Percentiles rank a stretch among this genome's conserved stretches.
Conservation (phyloP, 2,113 vertebrate species). For the Lycocorax pyrrhopterus region DNA sequence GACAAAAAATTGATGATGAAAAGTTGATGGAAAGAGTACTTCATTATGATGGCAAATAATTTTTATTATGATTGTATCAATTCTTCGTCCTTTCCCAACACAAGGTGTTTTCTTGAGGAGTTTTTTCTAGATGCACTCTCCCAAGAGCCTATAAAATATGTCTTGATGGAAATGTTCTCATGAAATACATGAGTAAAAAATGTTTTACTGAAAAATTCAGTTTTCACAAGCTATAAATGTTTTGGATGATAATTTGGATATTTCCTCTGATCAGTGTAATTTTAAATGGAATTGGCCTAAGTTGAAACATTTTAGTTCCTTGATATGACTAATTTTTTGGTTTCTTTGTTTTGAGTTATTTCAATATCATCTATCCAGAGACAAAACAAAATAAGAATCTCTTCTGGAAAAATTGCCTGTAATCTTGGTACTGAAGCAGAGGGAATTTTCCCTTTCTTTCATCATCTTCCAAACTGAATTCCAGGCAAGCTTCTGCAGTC, state of each 20-base stretch:
- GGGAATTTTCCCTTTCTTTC: background rate
- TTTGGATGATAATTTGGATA: background rate
- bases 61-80: background rate
- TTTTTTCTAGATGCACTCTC: background rate
- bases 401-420: background rate
- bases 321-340: background rate
- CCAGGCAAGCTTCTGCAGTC: background rate
- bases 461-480: constrained; percentile 18
- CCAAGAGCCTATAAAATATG: background rate
- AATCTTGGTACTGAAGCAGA: background rate
- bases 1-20: background rate
- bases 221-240: background rate
- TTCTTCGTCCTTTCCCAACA: background rate
- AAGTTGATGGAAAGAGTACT: background rate
- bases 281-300: background rate
- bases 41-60: background rate
- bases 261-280: background rate
- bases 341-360: background rate
- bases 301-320: background rate
- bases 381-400: background rate
- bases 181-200: background rate
- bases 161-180: background rate
- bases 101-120: background rate
- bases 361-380: background rate
- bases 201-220: background rate